Conservation (phyloP, 1,140 invertebrate genomes). For the Daktulosphaira vitifoliae region DNA sequence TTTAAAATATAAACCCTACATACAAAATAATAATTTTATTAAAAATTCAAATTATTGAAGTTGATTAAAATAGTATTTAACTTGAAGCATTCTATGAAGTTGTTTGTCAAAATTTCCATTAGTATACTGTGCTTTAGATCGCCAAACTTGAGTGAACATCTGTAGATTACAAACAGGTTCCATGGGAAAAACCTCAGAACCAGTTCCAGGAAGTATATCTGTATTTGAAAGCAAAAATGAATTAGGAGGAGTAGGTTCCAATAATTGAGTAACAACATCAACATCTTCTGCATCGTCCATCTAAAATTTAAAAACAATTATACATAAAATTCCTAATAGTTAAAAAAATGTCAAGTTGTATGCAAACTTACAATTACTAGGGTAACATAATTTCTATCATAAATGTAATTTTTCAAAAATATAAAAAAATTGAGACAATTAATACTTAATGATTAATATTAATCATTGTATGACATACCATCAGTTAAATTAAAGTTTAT, state of each 20-base stretch:
- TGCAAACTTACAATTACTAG: no score
- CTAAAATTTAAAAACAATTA: slow-evolving; percentile 44
- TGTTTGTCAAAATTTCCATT: slow-evolving; percentile 46
- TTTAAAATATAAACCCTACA: slow-evolving; percentile 79
- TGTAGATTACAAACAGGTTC: slow-evolving; percentile 61
- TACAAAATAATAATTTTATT: slow-evolving; percentile 42
- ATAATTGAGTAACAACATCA: slow-evolving; percentile 66
- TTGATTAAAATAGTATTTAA: slow-evolving; percentile 39
- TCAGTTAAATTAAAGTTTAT: no score
- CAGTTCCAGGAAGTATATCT: slow-evolving; percentile 64
- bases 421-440: slow-evolving; percentile 42
- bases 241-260: slow-evolving; percentile 66
- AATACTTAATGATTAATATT: no score
- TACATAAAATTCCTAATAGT: neutral
- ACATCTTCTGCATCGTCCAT: slow-evolving; percentile 81
- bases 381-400: no score
- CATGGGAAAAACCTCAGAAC: slow-evolving; percentile 39
- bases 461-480: no score
- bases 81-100: slow-evolving; percentile 57
- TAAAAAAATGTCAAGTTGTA: slow-evolving; percentile 21
- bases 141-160: slow-evolving; percentile 80
- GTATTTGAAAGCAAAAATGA: slow-evolving; percentile 80
- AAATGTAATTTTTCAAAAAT: neutral
- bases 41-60: no score
- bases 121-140: slow-evolving; percentile 44